Evolutionary conservation across 2,888 invertebrate species (phyloP).

Genomic region (Nomada ruficornis): DNA sequence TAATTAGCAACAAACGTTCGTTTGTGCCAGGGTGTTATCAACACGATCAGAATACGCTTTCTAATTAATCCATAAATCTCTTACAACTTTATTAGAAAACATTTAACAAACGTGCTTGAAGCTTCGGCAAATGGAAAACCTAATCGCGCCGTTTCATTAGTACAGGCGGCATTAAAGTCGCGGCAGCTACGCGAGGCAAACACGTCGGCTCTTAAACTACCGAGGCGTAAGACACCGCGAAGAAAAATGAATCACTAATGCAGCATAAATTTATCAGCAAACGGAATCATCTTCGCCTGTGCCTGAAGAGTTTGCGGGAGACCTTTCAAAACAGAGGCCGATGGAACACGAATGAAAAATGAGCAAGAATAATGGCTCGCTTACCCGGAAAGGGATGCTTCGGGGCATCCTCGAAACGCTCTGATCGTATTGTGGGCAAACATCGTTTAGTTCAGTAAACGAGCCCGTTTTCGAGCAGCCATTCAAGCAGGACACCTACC

Average conservation of each 20-base stretch:
- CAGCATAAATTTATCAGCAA: not conserved
- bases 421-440: conserved; percentile 76
- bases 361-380: not conserved
- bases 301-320: not conserved
- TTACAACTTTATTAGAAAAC: conserved; percentile 25
- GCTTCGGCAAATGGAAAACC: conserved; percentile 20
- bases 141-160: conserved; percentile 28
- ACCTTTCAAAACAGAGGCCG: not conserved
- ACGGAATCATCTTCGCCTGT: not conserved
- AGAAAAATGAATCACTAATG: conserved; percentile 3
- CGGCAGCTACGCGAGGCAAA: not conserved
- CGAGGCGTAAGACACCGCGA: not conserved
- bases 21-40: conserved; percentile 7
- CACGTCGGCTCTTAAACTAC: not conserved
- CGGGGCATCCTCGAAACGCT: conserved; percentile 3
- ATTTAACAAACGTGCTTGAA: conserved; percentile 21
- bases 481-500: conserved; percentile 66
- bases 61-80: conserved; percentile 38
- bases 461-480: conserved; percentile 68
- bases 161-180: not conserved
- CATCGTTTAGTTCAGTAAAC: conserved; percentile 73
- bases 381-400: not conserved
- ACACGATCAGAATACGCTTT: conserved; percentile 30
- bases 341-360: conserved; percentile 19
- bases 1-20: conserved; percentile 32